Conservation (phyloP, 1,140 invertebrate genomes). For the Bilobella aurantiaca region DNA sequence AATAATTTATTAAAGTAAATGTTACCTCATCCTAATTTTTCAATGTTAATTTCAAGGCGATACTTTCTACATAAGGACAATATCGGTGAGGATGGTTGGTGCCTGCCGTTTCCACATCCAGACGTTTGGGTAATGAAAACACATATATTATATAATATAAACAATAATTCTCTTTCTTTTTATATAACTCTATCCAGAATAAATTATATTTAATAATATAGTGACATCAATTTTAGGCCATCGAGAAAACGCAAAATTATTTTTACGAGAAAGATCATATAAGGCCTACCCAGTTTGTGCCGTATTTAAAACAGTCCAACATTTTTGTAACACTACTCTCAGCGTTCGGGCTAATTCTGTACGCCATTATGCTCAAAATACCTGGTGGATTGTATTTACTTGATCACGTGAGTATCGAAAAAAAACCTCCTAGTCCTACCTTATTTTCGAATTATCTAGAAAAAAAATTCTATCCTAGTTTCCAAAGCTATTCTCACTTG, state of each 20-base stretch:
- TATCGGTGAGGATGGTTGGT: constrained; percentile 14
- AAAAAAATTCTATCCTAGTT: too few species aligned
- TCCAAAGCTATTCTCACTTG: too few species aligned
- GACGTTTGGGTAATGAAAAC: neutral
- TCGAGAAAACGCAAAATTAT: constrained; percentile 61
- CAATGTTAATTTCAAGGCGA: constrained; percentile 3
- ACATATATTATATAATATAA: neutral
- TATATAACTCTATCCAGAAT: neutral
- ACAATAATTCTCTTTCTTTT: neutral
- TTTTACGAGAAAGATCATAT: constrained; percentile 55
- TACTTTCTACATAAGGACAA: constrained; percentile 11
- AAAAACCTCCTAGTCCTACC: too few species aligned
- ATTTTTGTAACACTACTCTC: constrained; percentile 43
- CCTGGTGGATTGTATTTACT: constrained; percentile 52
- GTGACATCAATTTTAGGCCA: constrained; percentile 28
- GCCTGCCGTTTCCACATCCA: constrained; percentile 46
- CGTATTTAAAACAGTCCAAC: constrained; percentile 47
- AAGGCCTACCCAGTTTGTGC: constrained; percentile 56
- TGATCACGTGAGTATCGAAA: constrained; percentile 51
- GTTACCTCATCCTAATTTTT: too few species aligned
- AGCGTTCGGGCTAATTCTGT: constrained; percentile 48
- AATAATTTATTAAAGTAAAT: neutral
- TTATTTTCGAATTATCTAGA: too few species aligned
- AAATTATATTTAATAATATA: neutral
- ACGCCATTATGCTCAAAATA: constrained; percentile 55